Evolutionary conservation across 2,888 invertebrate species (phyloP).

Genomic region (Tenthredo notha): DNA sequence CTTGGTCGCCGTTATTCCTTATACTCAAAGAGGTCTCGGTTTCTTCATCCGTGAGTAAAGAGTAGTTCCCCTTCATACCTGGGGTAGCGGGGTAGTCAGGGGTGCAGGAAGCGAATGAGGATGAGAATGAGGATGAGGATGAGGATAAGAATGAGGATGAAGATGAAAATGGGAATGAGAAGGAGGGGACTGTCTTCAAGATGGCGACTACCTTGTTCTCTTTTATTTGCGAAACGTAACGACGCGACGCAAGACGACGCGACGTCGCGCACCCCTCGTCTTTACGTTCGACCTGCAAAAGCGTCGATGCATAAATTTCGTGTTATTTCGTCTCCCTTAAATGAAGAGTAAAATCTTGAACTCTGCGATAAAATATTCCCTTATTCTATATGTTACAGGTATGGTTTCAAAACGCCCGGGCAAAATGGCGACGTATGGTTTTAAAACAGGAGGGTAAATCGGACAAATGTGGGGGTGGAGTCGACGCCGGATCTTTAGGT

Average conservation of each 20-base stretch:
- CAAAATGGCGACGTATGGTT: conserved; percentile 95
- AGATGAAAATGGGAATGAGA: background rate
- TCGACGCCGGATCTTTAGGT: conserved; percentile 81
- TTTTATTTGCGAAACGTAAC: conserved; percentile 36
- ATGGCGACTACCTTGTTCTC: conserved; percentile 69
- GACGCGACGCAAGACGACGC: background rate
- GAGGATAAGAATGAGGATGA: background rate
- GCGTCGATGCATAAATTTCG: background rate
- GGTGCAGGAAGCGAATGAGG: background rate
- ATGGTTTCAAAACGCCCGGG: conserved; percentile 97
- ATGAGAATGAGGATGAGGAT: background rate
- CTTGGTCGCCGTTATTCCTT: conserved; percentile 60
- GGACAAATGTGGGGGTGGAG: conserved; percentile 85
- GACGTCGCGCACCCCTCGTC: background rate
- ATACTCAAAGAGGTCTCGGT: conserved; percentile 51
- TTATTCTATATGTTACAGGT: conserved; percentile 84
- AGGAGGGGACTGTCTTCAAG: conserved; percentile 64
- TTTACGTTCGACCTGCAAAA: background rate
- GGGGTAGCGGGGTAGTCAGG: background rate
- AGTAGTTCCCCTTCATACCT: conserved; percentile 50
- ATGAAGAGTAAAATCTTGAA: background rate
- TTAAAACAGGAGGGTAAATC: conserved; percentile 89
- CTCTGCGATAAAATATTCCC: background rate
- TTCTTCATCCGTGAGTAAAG: conserved; percentile 34
- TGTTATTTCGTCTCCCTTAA: background rate